phyloP scores from a whole-genome alignment of 1,140 invertebrate genomes.

The Hypsibius dujardini region DNA sequence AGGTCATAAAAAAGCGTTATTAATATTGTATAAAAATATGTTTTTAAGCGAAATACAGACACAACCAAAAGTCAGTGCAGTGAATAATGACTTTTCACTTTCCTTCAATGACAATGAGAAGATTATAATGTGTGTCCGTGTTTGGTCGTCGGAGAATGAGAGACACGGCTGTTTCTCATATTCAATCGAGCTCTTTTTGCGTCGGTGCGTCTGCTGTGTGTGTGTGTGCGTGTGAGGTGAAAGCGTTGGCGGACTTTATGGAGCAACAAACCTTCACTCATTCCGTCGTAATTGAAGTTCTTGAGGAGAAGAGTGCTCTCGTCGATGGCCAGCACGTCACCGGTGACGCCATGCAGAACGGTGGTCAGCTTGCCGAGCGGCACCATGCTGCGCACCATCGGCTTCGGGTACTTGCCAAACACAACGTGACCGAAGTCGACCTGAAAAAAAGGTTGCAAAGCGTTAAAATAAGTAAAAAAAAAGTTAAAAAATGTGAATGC shows the following conservation, averaged over 20 bases:
- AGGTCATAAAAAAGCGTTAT: neutral
- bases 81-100: no score
- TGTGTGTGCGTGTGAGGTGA: neutral
- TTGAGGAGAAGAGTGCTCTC: conserved; percentile 68
- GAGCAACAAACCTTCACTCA: conserved; percentile 41
- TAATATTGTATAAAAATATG: neutral
- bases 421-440: neutral
- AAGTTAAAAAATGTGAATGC: no score
- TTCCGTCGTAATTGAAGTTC: conserved; percentile 66
- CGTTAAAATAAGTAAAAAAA: no score
- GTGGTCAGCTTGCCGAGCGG: conserved; percentile 27
- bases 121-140: no score
- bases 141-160: no score
- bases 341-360: conserved; percentile 54
- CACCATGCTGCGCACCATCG: conserved; percentile 3
- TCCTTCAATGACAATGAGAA: no score
- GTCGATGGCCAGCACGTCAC: conserved; percentile 63
- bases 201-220: neutral
- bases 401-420: conserved; percentile 1
- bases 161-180: no score
- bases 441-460: conserved; percentile 1
- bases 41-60: no score
- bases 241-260: no score
- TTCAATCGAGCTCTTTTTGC: no score
- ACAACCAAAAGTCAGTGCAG: no score